phyloP scores from a whole-genome alignment of 35 echinoderm and acorn worm species.

The Diadema setosum region DNA sequence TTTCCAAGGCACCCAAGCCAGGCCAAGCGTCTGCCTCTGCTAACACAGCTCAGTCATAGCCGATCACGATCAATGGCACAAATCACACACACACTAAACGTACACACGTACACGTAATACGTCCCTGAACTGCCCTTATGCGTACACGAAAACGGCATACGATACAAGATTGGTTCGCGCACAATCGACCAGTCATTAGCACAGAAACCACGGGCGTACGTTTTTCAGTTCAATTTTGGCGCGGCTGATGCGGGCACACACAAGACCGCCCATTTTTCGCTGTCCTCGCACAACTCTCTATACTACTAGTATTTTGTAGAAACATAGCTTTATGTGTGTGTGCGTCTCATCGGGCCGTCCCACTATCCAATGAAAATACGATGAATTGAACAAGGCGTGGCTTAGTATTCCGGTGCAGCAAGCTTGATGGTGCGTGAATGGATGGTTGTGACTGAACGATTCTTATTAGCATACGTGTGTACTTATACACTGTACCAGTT shows the following conservation, averaged over 20 bases:
- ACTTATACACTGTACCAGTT: background rate
- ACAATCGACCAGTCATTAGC: too few relatives aligned
- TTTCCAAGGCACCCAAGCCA: too few relatives aligned
- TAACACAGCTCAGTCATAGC: too few relatives aligned
- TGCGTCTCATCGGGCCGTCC: background rate
- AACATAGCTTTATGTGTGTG: background rate
- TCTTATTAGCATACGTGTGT: background rate
- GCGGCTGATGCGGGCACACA: background rate
- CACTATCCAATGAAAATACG: background rate
- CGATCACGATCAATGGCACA: too few relatives aligned
- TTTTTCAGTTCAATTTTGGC: slow-evolving; percentile 23
- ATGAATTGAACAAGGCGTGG: background rate
- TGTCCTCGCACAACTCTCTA: background rate
- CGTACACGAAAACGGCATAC: too few relatives aligned
- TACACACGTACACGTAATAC: too few relatives aligned
- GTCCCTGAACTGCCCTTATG: too few relatives aligned
- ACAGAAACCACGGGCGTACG: background rate
- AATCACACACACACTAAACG: too few relatives aligned
- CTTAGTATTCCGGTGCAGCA: background rate
- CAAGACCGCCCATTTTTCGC: slow-evolving; percentile 11
- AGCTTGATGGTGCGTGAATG: background rate
- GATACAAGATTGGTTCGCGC: background rate
- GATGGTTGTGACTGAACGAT: background rate
- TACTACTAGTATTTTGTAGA: background rate
- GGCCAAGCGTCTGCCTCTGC: too few relatives aligned